Evolutionary conservation across 1,140 invertebrate species (phyloP).

Genomic region (Drosophila murphyi): DNA sequence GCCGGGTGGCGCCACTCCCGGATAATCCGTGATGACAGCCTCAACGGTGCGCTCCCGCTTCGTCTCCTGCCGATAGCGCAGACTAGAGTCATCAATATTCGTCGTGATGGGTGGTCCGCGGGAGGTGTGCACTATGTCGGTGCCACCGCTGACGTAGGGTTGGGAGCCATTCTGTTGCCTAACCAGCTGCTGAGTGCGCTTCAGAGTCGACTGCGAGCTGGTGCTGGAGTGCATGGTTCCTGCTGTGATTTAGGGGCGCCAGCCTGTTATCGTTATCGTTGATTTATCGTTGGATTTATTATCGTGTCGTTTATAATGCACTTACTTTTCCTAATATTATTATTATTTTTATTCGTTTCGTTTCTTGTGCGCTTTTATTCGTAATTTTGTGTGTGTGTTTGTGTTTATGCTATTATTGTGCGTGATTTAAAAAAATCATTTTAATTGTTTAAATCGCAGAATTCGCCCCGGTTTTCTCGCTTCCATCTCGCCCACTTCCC

Average conservation of each 20-base stretch:
- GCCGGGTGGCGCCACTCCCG: conserved; percentile 57
- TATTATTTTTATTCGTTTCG: conserved; percentile 13
- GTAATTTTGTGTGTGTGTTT: conserved; percentile 39
- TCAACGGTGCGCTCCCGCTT: conserved; percentile 81
- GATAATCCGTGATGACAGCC: conserved; percentile 82
- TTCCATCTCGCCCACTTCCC: neutral
- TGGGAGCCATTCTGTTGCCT: conserved; percentile 85
- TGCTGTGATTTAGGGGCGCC: conserved; percentile 40
- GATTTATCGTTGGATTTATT: conserved; percentile 32
- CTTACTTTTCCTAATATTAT: conserved; percentile 7
- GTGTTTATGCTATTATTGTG: conserved; percentile 53
- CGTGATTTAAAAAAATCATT: conserved; percentile 65
- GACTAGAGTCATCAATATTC: conserved; percentile 83
- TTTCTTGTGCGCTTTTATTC: conserved; percentile 35
- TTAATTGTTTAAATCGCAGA: conserved; percentile 57
- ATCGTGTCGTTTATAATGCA: conserved; percentile 22
- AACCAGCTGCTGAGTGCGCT: conserved; percentile 70
- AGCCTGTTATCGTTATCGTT: conserved; percentile 43
- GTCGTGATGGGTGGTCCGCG: conserved; percentile 87
- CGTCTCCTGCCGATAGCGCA: conserved; percentile 77
- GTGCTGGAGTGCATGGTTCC: conserved; percentile 56
- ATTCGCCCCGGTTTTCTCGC: neutral
- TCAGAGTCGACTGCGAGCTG: conserved; percentile 69
- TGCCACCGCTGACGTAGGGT: conserved; percentile 60
- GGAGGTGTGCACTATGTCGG: conserved; percentile 73